A percentile compares a stretch with the other conserved stretches of the same genome.
Evolutionary conservation across 2,113 vertebrate genomes (phyloP).

Genomic region (Erythrocercus mccallii): DNA sequence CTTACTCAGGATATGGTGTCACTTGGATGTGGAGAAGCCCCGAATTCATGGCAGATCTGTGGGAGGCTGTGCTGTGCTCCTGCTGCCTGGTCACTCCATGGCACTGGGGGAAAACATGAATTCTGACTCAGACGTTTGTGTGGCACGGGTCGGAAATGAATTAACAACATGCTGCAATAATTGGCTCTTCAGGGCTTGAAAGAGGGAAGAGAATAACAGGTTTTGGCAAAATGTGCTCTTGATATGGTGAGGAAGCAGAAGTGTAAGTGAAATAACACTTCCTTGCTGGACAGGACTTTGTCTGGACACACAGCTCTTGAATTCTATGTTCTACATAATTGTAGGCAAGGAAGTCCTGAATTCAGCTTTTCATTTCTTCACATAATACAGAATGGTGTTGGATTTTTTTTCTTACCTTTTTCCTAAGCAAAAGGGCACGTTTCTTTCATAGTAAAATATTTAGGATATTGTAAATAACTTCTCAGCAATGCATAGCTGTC

Average conservation of each 20-base stretch:
- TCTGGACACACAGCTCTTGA: neutral
- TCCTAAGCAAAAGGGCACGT: neutral
- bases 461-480: conserved; percentile 3
- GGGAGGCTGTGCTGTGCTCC: neutral
- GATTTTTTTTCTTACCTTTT: neutral
- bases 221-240: neutral
- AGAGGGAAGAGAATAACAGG: neutral
- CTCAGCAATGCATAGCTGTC: neutral
- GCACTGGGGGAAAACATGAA: neutral
- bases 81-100: neutral
- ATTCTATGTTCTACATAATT: neutral
- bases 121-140: neutral
- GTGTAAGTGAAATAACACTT: neutral
- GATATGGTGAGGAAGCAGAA: neutral
- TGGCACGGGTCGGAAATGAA: neutral
- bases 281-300: neutral
- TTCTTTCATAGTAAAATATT: neutral
- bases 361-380: neutral
- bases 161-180: neutral
- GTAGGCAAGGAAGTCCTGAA: neutral
- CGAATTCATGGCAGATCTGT: neutral
- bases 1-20: neutral
- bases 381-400: neutral
- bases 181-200: neutral
- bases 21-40: neutral